Conservation (phyloP, 2,888 invertebrate species). For the Diaprepes abbreviatus region DNA sequence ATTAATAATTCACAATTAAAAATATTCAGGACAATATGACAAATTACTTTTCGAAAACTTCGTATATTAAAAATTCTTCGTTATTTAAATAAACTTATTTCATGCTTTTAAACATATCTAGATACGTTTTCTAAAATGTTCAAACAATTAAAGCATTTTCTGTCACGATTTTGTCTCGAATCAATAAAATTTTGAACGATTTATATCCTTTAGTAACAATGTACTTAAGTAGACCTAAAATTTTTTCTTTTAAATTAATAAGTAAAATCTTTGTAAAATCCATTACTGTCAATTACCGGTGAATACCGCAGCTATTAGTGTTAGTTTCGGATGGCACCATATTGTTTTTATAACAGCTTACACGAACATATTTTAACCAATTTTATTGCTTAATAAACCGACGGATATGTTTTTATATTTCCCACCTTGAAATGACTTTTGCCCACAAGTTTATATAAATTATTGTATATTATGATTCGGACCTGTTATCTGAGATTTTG, state of each 20-base stretch:
- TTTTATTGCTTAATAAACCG: conserved; percentile 40
- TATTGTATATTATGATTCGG: conserved; percentile 10
- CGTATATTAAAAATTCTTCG: no score
- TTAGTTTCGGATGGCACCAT: conserved; percentile 38
- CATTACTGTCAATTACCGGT: conserved; percentile 28
- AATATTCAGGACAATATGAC: no score
- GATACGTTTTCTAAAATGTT: no score
- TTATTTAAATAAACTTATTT: no score
- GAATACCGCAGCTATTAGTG: conserved; percentile 13
- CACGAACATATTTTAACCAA: conserved; percentile 26
- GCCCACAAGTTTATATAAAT: conserved; percentile 13
- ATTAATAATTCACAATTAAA: no score
- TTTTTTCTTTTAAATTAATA: background rate
- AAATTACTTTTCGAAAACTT: no score
- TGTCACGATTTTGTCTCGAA: no score
- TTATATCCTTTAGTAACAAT: no score
- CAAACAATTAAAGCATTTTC: no score
- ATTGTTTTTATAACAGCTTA: conserved; percentile 41
- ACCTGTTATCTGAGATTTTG: conserved; percentile 1
- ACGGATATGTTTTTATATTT: conserved; percentile 41
- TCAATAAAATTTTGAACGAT: no score
- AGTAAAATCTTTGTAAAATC: conserved; percentile 19
- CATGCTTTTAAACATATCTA: no score
- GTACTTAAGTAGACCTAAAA: background rate
- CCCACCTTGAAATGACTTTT: conserved; percentile 42